Base-by-base conservation (phyloP, 2,113 vertebrate genomes). In the Syngnathus scovelli region DNA sequence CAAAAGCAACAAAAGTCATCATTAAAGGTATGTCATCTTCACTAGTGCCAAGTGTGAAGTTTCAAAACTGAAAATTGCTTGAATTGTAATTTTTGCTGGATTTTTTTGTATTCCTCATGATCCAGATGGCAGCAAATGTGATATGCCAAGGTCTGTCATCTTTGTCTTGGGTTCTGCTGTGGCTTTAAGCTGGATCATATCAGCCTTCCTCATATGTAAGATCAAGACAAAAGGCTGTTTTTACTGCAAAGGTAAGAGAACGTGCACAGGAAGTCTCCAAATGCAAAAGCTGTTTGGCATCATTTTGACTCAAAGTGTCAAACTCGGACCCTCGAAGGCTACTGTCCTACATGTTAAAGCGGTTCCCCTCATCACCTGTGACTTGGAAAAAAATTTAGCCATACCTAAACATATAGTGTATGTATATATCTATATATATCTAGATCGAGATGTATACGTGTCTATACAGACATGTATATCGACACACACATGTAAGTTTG, bases 1-100 rank as follows among this genome's bases (percentile, higher is more conserved):
- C 23, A 77, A 74, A 73, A 27, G 63, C 60, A 58, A 61, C 64
- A 19, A 69, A 74, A 54, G 21, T 44, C 7, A 21, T 68, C 1
- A 8, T 23, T 37, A n/a, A 73, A 64, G 78, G 63, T 65, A 33
- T 41, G 12, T n/a, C 38, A 5, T 41, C 10, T 3, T 18, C 7
- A 55, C 9, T 61, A 6, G 18, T 61, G 18, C 18, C 27, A 3
- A 38, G 4, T 33, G 27, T 33, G 27, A 33, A 33, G 10, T 21
- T 21, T 11, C 16, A 46, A 46, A 46, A 18, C 12, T 46, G 13
- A 4, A 15, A 27, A 55, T 55, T 1, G 27, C 52, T 55, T 55
- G n/a, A 27, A 55, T 55, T 27, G 52, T 23, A 0, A 23, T 9
- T 1, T 21, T 33, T 33, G 1, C 27, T 33, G 1, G 1, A 0